Evolutionary conservation across 2,888 invertebrate genomes (phyloP).

Genomic region (Tetranychus piercei): DNA sequence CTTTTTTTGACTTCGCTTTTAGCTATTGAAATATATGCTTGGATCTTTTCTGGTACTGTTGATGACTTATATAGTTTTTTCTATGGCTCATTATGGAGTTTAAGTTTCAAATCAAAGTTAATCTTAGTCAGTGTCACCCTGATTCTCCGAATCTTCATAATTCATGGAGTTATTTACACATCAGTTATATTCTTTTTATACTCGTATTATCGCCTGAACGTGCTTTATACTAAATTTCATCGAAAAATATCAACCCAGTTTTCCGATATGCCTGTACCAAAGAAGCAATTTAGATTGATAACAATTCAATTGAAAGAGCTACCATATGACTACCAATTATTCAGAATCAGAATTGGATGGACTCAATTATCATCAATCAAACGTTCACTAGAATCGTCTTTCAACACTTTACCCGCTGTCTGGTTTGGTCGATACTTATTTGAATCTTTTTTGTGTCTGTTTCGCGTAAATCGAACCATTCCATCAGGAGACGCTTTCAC

Average conservation of each 20-base stretch:
- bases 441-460: neutral
- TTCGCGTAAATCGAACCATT: neutral
- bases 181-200: neutral
- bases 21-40: neutral
- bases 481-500: neutral
- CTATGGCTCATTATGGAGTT: neutral
- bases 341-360: neutral
- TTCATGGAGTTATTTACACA: neutral
- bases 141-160: neutral
- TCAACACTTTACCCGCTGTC: neutral
- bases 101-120: neutral
- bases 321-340: neutral
- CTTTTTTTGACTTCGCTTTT: neutral
- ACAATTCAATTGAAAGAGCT: neutral
- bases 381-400: neutral
- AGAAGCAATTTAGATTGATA: neutral
- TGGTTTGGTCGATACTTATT: neutral
- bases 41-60: neutral
- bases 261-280: too few species aligned
- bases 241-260: neutral
- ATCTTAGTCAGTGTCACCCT: neutral
- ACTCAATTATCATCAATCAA: neutral
- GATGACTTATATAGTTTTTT: neutral
- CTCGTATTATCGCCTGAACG: neutral
- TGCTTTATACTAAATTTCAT: neutral